Evolutionary conservation across 2,113 vertebrate genomes (phyloP).

Genomic region (Mugil cephalus): DNA sequence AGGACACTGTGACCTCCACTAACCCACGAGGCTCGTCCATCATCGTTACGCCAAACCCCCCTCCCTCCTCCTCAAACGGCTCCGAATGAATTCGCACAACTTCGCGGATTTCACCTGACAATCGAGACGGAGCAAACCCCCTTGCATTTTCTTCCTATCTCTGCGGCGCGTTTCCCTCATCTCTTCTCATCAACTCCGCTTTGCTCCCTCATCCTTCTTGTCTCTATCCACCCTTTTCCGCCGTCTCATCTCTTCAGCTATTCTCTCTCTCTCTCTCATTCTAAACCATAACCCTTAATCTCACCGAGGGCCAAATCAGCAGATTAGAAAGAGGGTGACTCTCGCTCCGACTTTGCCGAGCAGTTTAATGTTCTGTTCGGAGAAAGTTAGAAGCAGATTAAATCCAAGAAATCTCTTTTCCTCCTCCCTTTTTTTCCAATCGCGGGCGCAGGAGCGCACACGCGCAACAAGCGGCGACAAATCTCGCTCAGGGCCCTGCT

Average conservation of each 20-base stretch:
- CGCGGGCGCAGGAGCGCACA: constrained; percentile 23
- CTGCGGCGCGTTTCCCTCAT: constrained; percentile 5
- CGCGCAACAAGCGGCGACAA: constrained; percentile 43
- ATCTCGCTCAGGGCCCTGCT: not conserved
- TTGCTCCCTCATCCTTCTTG: constrained; percentile 35
- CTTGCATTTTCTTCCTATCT: constrained; percentile 6
- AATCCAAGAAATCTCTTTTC: constrained; percentile 64
- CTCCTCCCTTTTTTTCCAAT: constrained; percentile 34
- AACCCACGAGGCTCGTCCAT: constrained; percentile 4
- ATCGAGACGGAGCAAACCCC: not conserved
- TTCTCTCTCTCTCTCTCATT: constrained; percentile 52
- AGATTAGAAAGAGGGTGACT: constrained; percentile 75
- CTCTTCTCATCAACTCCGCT: constrained; percentile 44
- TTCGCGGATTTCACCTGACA: not conserved
- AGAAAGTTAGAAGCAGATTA: constrained; percentile 81
- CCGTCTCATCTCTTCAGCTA: constrained; percentile 44
- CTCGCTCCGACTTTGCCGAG: constrained; percentile 55
- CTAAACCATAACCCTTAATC: constrained; percentile 76
- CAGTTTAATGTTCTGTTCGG: constrained; percentile 71
- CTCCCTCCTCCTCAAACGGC: not conserved
- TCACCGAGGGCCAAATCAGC: constrained; percentile 75
- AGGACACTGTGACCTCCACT: constrained; percentile 24
- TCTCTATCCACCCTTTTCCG: constrained; percentile 31
- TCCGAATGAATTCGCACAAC: not conserved
- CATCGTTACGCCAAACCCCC: constrained; percentile 5